Evolutionary conservation across 53 echinoderm and acorn worm species (phyloP), one percentile per base, ranked within the genome.

Genomic region (Holothuria scabra): DNA sequence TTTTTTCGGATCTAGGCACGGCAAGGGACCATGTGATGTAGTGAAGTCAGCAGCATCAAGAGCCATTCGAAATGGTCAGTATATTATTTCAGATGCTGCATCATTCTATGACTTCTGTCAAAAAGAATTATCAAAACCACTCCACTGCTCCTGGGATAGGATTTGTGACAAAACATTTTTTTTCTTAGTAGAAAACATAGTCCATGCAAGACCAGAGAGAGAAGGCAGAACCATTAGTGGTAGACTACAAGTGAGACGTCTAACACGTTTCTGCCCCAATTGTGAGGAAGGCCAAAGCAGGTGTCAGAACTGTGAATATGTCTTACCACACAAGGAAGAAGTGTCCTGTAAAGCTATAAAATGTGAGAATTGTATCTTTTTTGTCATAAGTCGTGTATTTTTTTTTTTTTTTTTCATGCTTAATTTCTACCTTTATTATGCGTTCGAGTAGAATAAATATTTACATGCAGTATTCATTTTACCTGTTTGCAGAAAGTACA

Each of bases 1-100:
- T 49, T 92, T 66, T 64, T 92, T 92, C 31, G 89, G 89, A 25
- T 76, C 84, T 7, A 67, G 89, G 2, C 89, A 92, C 81, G 89
- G 89, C 18, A 90, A 87, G 74, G 87, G 87, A 23, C 86, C 87
- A 0, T 89, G 87, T 65, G 90, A 86, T 44, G 92, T 92, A 0
- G 24, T 92, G 46, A 92, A 89, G 59, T 25, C 56, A 18, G 8
- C 79, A 78, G 56, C 59, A 78, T 59, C 79, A 25, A 56, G 56
- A 57, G 56, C 79, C 31, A 57, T 59, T 24, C 29, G 9, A 4
- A 57, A 78, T 56, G 56, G 56, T 4, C 56, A 46, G 56, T 78
- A 78, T 12, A 0, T 78, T 2, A 68, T 68, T 68, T 68, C 69
- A 68, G 69, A 68, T 68, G 69, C 38, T 2, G 38, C 0, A 68